Percentiles rank a stretch among this genome's conserved stretches.
These are phyloP conservation scores for Trisateles emortualis DNA, from an alignment of 2,888 invertebrate genomes.

Conservation along the genomic window DNA sequence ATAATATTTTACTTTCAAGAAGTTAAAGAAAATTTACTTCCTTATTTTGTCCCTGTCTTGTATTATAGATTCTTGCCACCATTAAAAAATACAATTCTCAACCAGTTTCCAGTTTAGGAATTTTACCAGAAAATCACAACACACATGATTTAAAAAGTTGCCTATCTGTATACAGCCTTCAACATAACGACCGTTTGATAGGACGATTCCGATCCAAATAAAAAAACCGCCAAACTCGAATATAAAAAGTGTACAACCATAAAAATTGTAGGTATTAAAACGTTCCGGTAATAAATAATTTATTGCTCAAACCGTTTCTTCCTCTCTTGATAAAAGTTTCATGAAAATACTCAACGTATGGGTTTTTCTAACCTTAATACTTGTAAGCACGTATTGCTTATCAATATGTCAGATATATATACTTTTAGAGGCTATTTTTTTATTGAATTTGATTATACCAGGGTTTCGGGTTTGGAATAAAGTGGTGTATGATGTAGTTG, in stretches of 20 bases:
- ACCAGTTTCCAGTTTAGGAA: constrained; percentile 13
- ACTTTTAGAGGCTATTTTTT: constrained; percentile 36
- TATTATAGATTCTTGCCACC: too few species aligned
- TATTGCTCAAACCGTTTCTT: constrained; percentile 46
- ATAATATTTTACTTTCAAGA: too few species aligned
- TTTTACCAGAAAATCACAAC: constrained; percentile 20
- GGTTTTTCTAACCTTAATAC: constrained; percentile 44
- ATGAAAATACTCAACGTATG: constrained; percentile 52
- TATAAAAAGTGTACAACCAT: constrained; percentile 54
- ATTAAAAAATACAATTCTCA: too few species aligned
- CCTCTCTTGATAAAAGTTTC: constrained; percentile 58
- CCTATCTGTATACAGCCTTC: constrained; percentile 22
- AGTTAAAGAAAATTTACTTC: too few species aligned
- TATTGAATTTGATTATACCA: constrained; percentile 41
- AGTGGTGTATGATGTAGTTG: constrained; percentile 4
- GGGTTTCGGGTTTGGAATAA: constrained; percentile 7
- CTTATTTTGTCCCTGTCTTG: too few species aligned
- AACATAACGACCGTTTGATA: constrained; percentile 43
- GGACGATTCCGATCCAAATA: constrained; percentile 51
- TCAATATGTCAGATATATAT: constrained; percentile 37
- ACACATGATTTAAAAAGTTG: constrained; percentile 28
- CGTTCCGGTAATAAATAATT: constrained; percentile 59
- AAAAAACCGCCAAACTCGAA: constrained; percentile 46
- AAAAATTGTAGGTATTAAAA: constrained; percentile 59
- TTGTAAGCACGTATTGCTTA: constrained; percentile 48